These are phyloP conservation scores for Chaetodon auriga DNA, from an alignment of 2,113 vertebrate species.

Conservation along the genomic window DNA sequence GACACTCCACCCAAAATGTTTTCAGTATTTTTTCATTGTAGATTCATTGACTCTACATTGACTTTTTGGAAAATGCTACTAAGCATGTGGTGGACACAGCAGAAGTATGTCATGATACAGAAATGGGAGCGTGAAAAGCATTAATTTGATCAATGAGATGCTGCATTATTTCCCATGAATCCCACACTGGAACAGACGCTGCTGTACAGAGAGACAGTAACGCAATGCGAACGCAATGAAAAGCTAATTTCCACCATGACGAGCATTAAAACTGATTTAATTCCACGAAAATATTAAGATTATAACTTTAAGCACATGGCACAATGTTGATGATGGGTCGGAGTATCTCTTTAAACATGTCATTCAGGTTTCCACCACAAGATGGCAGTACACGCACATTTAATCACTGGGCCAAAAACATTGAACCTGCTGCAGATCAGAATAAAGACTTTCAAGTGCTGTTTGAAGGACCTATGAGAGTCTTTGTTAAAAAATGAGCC, in stretches of 20 bases:
- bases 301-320: not conserved
- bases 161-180: not conserved
- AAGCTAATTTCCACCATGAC: not conserved
- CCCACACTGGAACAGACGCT: not conserved
- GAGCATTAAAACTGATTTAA: not conserved
- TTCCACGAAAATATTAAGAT: not conserved
- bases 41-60: not conserved
- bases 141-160: not conserved
- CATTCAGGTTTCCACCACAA: conserved; percentile 46
- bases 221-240: not conserved
- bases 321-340: not conserved
- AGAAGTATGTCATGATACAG: not conserved
- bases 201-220: not conserved
- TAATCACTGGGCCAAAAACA: not conserved
- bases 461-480: conserved; percentile 7
- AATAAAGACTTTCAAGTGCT: conserved; percentile 39
- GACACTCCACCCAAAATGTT: conserved; percentile 22
- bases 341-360: conserved; percentile 36
- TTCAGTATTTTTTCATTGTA: not conserved
- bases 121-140: not conserved
- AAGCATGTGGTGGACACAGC: not conserved
- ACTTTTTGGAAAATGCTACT: not conserved
- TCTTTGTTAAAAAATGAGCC: conserved; percentile 15
- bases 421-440: conserved; percentile 6
- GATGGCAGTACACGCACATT: conserved; percentile 60